Evolutionary conservation across 2,113 vertebrate genomes (phyloP).

Genomic region (Plecturocebus donacophilus): DNA sequence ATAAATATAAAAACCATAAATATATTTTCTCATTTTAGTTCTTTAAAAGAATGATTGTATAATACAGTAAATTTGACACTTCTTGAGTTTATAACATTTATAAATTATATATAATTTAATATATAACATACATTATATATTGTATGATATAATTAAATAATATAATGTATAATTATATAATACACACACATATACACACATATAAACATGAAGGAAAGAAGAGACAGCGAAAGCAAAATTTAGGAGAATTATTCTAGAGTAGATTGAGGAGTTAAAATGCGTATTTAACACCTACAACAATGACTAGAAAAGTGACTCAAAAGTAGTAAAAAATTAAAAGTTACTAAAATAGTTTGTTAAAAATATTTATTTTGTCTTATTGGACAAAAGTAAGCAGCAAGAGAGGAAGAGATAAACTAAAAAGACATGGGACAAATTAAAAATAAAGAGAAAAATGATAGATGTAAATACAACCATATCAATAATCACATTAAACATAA

Average conservation of each 20-base stretch:
- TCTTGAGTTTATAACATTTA: not conserved
- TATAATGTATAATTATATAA: not conserved
- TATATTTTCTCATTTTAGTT: not conserved
- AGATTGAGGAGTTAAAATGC: not conserved
- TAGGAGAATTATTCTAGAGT: not conserved
- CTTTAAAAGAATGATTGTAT: not conserved
- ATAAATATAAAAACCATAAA: not conserved
- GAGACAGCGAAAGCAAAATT: not conserved
- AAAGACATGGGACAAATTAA: not conserved
- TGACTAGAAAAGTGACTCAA: not conserved
- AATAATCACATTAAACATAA: not conserved
- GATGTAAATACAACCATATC: not conserved
- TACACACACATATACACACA: not conserved
- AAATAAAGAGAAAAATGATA: not conserved
- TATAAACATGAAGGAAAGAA: not conserved
- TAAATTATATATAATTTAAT: not conserved
- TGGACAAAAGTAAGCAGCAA: not conserved
- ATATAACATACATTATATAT: not conserved
- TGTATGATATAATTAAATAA: not conserved
- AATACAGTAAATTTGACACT: not conserved
- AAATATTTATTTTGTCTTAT: not conserved
- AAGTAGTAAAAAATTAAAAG: not conserved
- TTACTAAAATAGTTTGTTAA: not conserved
- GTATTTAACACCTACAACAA: not conserved
- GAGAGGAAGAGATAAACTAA: not conserved